phyloP scores from a whole-genome alignment of 2,888 invertebrate species.

The Acronicta aceris region DNA sequence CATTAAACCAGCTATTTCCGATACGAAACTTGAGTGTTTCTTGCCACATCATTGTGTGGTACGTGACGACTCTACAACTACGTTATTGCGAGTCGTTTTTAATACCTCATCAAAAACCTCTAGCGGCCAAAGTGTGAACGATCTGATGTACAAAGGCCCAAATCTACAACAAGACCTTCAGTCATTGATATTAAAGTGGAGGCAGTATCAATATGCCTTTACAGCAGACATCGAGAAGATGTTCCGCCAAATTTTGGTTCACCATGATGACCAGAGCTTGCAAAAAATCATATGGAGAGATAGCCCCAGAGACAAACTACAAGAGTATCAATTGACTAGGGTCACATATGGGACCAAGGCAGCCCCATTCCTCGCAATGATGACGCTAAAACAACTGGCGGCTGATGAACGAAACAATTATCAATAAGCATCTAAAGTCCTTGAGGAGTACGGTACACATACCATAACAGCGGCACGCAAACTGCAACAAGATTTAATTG shows the following conservation, averaged over 20 bases:
- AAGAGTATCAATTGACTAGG: constrained; percentile 2
- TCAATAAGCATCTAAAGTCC: no score
- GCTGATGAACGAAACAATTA: no score
- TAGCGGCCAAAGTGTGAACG: constrained; percentile 3
- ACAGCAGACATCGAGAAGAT: constrained; percentile 24
- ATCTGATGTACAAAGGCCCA: constrained; percentile 13
- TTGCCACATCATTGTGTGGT: constrained; percentile 9
- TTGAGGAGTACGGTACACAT: no score
- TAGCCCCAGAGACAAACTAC: neutral
- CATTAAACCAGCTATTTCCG: no score
- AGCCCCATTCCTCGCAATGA: no score
- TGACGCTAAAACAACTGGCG: no score
- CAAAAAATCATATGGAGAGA: constrained; percentile 13
- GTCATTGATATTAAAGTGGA: constrained; percentile 6
- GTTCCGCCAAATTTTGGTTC: constrained; percentile 4
- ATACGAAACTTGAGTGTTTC: neutral
- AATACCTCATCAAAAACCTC: constrained; percentile 11
- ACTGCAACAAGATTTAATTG: constrained; percentile 2
- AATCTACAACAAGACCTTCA: constrained; percentile 14
- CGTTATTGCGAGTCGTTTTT: constrained; percentile 5
- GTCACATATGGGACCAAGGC: no score
- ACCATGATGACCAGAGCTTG: constrained; percentile 5
- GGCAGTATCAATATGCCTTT: no score
- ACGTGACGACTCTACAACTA: constrained; percentile 4
- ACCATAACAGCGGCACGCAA: neutral